phyloP scores from a whole-genome alignment of 2,888 invertebrate genomes.

The Eilema sororculum region DNA sequence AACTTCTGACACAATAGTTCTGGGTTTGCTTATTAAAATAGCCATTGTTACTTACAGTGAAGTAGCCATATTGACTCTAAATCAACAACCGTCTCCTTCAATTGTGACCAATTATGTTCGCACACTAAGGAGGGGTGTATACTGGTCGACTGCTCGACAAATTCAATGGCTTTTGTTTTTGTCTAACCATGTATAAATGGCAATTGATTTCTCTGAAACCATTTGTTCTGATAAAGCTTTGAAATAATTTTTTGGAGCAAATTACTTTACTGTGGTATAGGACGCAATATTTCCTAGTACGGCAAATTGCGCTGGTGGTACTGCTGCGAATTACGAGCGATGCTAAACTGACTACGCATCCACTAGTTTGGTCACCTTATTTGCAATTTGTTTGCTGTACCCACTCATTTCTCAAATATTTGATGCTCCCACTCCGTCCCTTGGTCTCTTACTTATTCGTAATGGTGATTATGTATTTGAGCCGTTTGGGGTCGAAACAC shows the following conservation, averaged over 20 bases:
- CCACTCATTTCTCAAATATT: no score
- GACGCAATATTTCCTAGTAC: background rate
- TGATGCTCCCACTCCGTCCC: no score
- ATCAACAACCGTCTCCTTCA: constrained; percentile 66
- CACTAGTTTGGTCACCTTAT: no score
- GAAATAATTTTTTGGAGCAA: background rate
- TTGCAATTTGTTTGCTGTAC: no score
- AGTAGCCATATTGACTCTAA: constrained; percentile 63
- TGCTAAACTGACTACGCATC: no score
- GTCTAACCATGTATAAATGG: constrained; percentile 29
- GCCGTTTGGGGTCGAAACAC: background rate
- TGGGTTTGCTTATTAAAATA: constrained; percentile 44
- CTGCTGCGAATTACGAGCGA: no score
- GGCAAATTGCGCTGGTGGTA: background rate
- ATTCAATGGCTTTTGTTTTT: constrained; percentile 51
- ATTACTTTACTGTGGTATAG: background rate
- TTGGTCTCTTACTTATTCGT: no score
- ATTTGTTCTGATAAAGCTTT: constrained; percentile 4
- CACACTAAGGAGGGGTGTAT: constrained; percentile 40
- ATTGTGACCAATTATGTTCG: constrained; percentile 76
- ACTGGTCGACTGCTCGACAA: constrained; percentile 26
- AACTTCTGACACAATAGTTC: constrained; percentile 26
- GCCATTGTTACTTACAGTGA: constrained; percentile 55
- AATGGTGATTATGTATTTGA: background rate
- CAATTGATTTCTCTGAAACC: constrained; percentile 36